These are phyloP conservation scores for Spinus olivaceus DNA, from an alignment of 2,797 vertebrate species.

Conservation along the genomic window DNA sequence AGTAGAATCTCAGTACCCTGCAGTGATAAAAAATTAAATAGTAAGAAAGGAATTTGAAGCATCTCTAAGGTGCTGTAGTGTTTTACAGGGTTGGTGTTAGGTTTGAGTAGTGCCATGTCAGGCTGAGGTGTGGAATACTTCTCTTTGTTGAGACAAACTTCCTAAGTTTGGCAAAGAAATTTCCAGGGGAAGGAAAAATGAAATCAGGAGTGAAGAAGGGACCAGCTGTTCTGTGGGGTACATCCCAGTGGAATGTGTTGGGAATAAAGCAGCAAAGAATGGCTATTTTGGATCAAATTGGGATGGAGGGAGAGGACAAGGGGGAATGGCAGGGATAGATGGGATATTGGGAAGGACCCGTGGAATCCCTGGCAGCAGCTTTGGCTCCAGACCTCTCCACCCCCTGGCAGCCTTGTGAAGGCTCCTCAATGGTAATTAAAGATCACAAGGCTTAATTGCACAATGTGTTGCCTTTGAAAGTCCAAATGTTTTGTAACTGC, in stretches of 20 bases:
- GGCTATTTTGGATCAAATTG: neutral
- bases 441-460: neutral
- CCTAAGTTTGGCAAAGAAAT: fast-evolving
- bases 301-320: neutral
- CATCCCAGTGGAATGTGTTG: neutral
- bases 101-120: neutral
- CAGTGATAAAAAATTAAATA: neutral
- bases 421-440: neutral
- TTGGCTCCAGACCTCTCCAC: neutral
- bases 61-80: neutral
- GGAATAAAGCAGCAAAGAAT: neutral
- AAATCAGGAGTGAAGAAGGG: neutral
- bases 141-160: neutral
- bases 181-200: neutral
- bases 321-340: neutral
- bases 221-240: neutral
- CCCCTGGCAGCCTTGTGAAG: neutral
- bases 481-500: neutral
- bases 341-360: neutral
- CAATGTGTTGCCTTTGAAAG: neutral
- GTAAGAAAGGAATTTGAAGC: neutral
- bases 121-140: neutral
- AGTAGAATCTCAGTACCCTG: neutral
- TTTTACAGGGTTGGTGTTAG: neutral
- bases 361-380: neutral